Evolutionary conservation across 2,797 vertebrate species (phyloP), one percentile per base, ranked within the genome.

Genomic region (Arrhamphus sclerolepis): DNA sequence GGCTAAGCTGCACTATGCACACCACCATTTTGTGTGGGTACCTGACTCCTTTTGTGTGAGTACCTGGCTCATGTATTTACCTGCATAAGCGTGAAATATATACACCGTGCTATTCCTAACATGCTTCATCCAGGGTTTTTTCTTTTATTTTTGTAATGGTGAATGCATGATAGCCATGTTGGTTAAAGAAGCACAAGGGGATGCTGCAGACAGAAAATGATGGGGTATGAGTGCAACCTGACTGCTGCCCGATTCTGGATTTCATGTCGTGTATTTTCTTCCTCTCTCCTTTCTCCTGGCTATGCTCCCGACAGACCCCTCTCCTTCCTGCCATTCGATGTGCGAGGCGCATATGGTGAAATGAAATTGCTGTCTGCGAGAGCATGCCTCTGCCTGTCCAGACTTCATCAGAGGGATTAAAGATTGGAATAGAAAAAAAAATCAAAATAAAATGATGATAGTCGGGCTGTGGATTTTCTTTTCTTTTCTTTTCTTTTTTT

Each of bases 331-430:
- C 93, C 94, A 92, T 94, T 93, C 93, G 92, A 94, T 92, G 94
- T 94, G 95, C 92, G 94, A 97, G 95, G 93, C 95, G 89, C 96
- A 97, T 96, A 97, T 95, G 96, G 97, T 92, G 95, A 93, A 86
- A 92, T 90, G 94, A 98, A 98, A 98, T 98, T 97, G 95, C 95
- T 95, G 96, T 97, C 95, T 94, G 93, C 85, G 90, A 94, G 95
- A 96, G 95, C 97, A 96, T 98, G 96, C 95, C 94, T 95, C 94
- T 93, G 95, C 95, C 95, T 96, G 97, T 96, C 95, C 96, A 96
- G 96, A 97, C 96, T 97, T 97, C 96, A 97, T 98, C 97, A 98
- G 95, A 94, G 93, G 97, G 96, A 98, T 98, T 98, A 97, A 97
- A 98, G 96, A 95, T 94, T 92, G 93, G 94, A 93, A 90, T 84